Conservation (phyloP, 2,797 vertebrate genomes). For the Hoplostethus mediterraneus region DNA sequence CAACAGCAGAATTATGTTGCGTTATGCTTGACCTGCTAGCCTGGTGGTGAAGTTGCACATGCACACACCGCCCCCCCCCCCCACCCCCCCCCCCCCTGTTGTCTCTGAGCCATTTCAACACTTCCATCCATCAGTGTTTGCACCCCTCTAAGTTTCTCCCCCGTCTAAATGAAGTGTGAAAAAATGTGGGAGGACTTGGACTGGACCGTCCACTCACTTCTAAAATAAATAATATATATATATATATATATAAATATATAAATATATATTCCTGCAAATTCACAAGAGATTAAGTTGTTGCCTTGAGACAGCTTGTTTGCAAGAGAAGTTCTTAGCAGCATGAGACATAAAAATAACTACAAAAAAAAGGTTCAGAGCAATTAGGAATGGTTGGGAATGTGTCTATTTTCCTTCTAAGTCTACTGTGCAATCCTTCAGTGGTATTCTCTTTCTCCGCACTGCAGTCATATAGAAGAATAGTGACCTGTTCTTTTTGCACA, state of each 20-base stretch:
- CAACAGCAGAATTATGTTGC: conserved; percentile 12
- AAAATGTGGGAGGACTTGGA: conserved; percentile 73
- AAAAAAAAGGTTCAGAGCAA: conserved; percentile 25
- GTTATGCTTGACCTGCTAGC: conserved; percentile 4
- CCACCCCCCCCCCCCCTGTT: conserved; percentile 37
- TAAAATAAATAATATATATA: conserved; percentile 61
- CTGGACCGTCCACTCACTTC: conserved; percentile 52
- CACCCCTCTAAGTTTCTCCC: conserved; percentile 33
- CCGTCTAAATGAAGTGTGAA: conserved; percentile 68
- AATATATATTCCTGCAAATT: conserved; percentile 32
- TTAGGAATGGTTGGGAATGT: conserved; percentile 42
- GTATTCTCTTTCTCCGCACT: conserved; percentile 53
- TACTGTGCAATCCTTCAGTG: conserved; percentile 39
- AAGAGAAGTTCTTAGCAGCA: conserved; percentile 14
- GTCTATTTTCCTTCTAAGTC: conserved; percentile 40
- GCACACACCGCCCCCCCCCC: conserved; percentile 23
- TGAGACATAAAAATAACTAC: conserved; percentile 52
- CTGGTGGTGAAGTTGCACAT: conserved; percentile 26
- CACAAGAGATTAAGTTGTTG: conserved; percentile 47
- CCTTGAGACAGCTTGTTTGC: conserved; percentile 32
- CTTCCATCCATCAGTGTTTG: conserved; percentile 43
- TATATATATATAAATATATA: conserved; percentile 53
- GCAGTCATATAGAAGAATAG: conserved; percentile 46
- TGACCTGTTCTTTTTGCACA: conserved; percentile 57
- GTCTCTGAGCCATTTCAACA: conserved; percentile 31